Percentiles rank a stretch among this genome's conserved stretches.
Evolutionary conservation across 2,797 vertebrate genomes (phyloP).

Genomic region (Xenentodon cancila): DNA sequence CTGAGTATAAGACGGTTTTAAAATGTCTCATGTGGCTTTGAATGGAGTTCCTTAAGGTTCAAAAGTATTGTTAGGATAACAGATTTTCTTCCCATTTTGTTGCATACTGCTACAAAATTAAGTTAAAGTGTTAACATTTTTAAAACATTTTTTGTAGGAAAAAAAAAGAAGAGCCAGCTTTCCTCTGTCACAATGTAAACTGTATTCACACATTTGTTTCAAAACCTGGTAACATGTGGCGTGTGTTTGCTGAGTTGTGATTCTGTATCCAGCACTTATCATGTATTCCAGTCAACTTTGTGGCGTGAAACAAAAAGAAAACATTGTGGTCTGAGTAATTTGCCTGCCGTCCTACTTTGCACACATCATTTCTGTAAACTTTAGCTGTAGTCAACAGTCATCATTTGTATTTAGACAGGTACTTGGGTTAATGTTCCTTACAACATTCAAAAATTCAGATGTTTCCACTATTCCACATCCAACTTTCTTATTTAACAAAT

Average conservation of each 20-base stretch:
- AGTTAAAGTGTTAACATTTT: not conserved
- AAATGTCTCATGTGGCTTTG: no score
- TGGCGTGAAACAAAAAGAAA: conserved; percentile 72
- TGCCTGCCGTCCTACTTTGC: conserved; percentile 69
- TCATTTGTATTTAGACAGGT: conserved; percentile 67
- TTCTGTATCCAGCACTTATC: conserved; percentile 50
- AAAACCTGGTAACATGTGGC: conserved; percentile 19
- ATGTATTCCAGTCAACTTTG: conserved; percentile 65
- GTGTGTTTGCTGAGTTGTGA: conserved; percentile 62
- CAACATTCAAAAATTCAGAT: conserved; percentile 47
- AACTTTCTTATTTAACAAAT: conserved; percentile 26
- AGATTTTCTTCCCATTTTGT: not conserved
- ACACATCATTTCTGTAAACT: conserved; percentile 1
- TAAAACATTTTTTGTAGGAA: no score
- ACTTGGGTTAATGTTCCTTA: conserved; percentile 65
- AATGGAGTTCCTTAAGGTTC: no score
- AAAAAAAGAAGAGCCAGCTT: no score
- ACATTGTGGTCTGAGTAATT: conserved; percentile 69
- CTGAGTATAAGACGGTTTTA: no score
- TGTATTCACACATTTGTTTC: not conserved
- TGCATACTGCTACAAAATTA: not conserved
- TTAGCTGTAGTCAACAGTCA: conserved; percentile 42
- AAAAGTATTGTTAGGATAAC: no score
- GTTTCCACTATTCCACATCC: conserved; percentile 43
- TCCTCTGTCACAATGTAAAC: not conserved